Percentiles rank a stretch among this genome's conserved stretches.
Conservation (phyloP, 1,140 invertebrate species). For the Achroia grisella region DNA sequence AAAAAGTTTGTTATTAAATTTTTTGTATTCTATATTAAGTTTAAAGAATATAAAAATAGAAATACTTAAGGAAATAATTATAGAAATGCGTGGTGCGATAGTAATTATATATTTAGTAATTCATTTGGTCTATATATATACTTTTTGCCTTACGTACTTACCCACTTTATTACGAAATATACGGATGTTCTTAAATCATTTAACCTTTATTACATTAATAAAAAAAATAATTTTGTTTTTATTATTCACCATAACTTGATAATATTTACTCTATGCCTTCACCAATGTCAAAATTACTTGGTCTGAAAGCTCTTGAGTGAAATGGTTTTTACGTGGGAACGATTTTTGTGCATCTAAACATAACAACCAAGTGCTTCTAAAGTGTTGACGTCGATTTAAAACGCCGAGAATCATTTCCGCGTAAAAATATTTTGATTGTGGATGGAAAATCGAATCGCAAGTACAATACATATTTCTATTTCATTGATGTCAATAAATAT, state of each 20-base stretch:
- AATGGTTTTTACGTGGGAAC: constrained; percentile 74
- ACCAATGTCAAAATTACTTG: constrained; percentile 33
- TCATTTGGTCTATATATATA: neutral
- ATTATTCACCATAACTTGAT: constrained; percentile 4
- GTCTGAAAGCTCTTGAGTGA: constrained; percentile 72
- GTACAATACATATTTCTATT: constrained; percentile 44
- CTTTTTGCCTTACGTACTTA: neutral
- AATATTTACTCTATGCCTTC: constrained; percentile 11
- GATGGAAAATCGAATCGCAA: constrained; percentile 72
- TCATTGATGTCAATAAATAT: constrained; percentile 22
- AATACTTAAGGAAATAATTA: constrained; percentile 1
- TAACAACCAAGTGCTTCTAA: constrained; percentile 50
- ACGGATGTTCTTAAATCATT: neutral
- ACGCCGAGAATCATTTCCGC: constrained; percentile 73
- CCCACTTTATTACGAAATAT: neutral
- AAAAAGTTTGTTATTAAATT: constrained; percentile 23
- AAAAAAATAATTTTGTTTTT: neutral
- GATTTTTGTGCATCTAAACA: constrained; percentile 68
- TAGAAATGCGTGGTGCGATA: constrained; percentile 31
- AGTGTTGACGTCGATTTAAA: constrained; percentile 61
- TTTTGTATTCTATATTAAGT: constrained; percentile 8
- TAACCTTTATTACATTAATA: neutral
- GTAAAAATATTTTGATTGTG: constrained; percentile 73
- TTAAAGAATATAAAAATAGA: constrained; percentile 9
- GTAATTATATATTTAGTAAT: constrained; percentile 13